A percentile compares a stretch with the other conserved stretches of the same genome.
phyloP scores from a whole-genome alignment of 2,113 vertebrate species.

The Heptranchias perlo region DNA sequence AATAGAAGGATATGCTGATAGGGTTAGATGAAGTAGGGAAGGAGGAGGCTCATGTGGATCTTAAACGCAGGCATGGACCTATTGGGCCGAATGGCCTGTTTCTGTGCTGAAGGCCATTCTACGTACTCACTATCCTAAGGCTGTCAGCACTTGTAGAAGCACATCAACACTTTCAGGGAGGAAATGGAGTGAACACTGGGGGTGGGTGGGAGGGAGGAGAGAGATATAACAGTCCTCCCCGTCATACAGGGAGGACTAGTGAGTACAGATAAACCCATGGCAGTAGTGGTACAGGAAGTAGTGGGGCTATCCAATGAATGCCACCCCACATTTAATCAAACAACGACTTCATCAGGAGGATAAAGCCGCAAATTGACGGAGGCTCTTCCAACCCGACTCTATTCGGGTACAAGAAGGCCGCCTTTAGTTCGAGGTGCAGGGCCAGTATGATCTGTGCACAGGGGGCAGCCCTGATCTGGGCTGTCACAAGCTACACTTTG shows the following conservation, averaged over 20 bases:
- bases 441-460: background rate
- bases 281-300: background rate
- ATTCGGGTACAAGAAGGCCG: background rate
- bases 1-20: too few relatives aligned
- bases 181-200: background rate
- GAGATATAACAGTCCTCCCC: too few relatives aligned
- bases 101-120: too few relatives aligned
- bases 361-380: background rate
- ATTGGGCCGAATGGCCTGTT: too few relatives aligned
- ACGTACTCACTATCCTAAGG: too few relatives aligned
- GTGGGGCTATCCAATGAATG: background rate
- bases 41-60: too few relatives aligned
- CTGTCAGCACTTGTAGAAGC: rapidly evolving
- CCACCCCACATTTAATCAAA: background rate
- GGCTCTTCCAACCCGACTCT: background rate
- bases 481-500: background rate
- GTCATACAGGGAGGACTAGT: background rate
- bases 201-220: too few relatives aligned
- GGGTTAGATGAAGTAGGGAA: too few relatives aligned
- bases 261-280: background rate
- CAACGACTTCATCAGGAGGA: too few relatives aligned
- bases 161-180: background rate
- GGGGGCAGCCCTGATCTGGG: too few relatives aligned
- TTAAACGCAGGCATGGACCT: too few relatives aligned
- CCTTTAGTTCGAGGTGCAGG: background rate